These are phyloP conservation scores for Channallabes apus DNA, from an alignment of 2,797 vertebrate species.

Conservation along the genomic window DNA sequence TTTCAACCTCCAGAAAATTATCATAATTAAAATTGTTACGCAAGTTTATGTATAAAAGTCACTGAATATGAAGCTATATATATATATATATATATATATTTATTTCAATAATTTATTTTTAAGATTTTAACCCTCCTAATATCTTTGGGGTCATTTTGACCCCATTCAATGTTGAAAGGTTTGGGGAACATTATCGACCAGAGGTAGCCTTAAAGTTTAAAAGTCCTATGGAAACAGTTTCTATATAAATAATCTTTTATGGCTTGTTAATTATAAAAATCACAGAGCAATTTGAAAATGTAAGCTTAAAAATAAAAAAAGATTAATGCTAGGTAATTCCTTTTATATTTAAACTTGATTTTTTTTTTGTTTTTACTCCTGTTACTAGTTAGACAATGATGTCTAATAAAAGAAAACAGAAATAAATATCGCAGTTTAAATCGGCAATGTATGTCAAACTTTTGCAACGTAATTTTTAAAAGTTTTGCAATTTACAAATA, in stretches of 20 bases:
- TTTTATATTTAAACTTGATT: neutral
- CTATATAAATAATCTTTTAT: neutral
- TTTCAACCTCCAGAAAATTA: too few species aligned
- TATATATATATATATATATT: too few species aligned
- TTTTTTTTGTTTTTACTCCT: too few species aligned
- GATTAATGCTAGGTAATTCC: neutral
- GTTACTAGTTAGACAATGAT: neutral
- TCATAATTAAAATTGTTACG: too few species aligned
- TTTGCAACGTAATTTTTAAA: neutral
- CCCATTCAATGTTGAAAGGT: neutral
- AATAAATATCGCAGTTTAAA: neutral
- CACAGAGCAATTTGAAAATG: neutral
- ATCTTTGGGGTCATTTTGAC: too few species aligned
- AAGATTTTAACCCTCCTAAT: too few species aligned
- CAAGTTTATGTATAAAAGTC: too few species aligned
- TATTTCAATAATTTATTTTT: too few species aligned
- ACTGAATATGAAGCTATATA: too few species aligned
- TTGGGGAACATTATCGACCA: conserved; percentile 28
- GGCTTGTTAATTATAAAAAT: neutral
- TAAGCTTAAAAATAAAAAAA: neutral
- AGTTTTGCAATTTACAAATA: neutral
- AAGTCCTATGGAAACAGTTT: neutral
- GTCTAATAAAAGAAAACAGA: neutral
- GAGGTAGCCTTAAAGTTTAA: conserved; percentile 40
- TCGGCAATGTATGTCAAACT: too few species aligned